Evolutionary conservation across 2,113 vertebrate species (phyloP).

Genomic region (Deroptyus accipitrinus): DNA sequence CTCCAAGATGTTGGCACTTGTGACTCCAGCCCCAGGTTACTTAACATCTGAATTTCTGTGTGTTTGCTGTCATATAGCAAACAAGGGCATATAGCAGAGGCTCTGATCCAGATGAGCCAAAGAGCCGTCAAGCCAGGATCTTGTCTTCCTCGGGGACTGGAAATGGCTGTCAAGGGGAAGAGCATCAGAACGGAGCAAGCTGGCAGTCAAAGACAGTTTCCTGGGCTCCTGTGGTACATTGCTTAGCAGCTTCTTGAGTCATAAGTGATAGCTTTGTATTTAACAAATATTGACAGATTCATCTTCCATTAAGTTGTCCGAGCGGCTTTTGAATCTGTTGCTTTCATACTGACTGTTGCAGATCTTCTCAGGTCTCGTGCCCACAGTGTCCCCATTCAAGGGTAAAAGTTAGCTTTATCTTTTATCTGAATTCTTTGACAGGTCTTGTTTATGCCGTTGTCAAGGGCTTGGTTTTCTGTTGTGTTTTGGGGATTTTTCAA

Average conservation of each 20-base stretch:
- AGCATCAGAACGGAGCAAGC: neutral
- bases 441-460: neutral
- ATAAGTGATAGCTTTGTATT: slow-evolving; percentile 1
- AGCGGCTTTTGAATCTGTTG: neutral
- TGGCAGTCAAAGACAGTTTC: neutral
- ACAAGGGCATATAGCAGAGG: neutral
- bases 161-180: neutral
- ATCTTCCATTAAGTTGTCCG: slow-evolving; percentile 20
- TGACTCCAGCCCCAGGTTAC: neutral
- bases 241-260: slow-evolving; percentile 1
- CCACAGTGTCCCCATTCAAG: neutral
- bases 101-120: neutral
- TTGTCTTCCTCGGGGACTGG: neutral
- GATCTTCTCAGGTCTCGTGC: neutral
- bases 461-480: neutral
- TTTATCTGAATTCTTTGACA: neutral
- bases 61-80: neutral
- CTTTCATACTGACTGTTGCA: neutral
- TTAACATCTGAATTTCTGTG: neutral
- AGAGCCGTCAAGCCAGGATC: neutral
- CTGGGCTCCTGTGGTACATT: neutral
- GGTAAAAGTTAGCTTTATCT: neutral
- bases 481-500: neutral
- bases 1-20: neutral
- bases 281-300: slow-evolving; percentile 34